Conservation (phyloP, 2,888 invertebrate genomes). For the Metopia argyrocephala region DNA sequence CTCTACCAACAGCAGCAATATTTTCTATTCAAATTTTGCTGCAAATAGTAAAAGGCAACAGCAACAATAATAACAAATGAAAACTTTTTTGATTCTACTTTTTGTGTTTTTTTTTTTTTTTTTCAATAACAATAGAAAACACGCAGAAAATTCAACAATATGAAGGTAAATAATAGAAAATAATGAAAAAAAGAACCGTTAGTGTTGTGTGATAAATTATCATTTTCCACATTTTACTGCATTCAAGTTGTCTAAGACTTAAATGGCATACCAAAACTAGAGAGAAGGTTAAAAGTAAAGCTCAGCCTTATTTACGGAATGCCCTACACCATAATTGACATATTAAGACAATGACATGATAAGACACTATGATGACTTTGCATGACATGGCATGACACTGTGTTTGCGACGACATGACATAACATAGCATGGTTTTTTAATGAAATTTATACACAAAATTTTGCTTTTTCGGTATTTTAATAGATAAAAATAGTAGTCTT, state of each 20-base stretch:
- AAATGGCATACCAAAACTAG: slow-evolving; percentile 9
- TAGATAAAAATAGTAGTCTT: too few relatives aligned
- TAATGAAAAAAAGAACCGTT: slow-evolving; percentile 55
- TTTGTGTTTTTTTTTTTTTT: too few relatives aligned
- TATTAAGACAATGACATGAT: too few relatives aligned
- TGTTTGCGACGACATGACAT: too few relatives aligned
- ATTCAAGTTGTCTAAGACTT: slow-evolving; percentile 34
- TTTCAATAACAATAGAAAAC: slow-evolving; percentile 44
- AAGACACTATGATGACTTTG: too few relatives aligned
- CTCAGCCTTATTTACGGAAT: too few relatives aligned
- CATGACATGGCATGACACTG: too few relatives aligned
- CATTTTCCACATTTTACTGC: slow-evolving; percentile 70
- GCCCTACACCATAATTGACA: too few relatives aligned
- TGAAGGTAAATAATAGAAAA: slow-evolving; percentile 19
- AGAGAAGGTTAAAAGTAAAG: too few relatives aligned
- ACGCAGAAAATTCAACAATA: slow-evolving; percentile 43
- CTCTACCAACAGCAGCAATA: not conserved
- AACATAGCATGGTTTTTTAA: too few relatives aligned
- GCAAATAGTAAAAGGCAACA: not conserved
- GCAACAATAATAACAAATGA: slow-evolving; percentile 2
- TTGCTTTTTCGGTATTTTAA: too few relatives aligned
- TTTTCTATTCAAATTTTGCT: slow-evolving; percentile 47
- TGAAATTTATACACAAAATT: too few relatives aligned
- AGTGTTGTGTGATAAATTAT: slow-evolving; percentile 74
- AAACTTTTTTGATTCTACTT: slow-evolving; percentile 39